Evolutionary conservation across 2,113 vertebrate genomes (phyloP).

Genomic region (Mesitornis unicolor): DNA sequence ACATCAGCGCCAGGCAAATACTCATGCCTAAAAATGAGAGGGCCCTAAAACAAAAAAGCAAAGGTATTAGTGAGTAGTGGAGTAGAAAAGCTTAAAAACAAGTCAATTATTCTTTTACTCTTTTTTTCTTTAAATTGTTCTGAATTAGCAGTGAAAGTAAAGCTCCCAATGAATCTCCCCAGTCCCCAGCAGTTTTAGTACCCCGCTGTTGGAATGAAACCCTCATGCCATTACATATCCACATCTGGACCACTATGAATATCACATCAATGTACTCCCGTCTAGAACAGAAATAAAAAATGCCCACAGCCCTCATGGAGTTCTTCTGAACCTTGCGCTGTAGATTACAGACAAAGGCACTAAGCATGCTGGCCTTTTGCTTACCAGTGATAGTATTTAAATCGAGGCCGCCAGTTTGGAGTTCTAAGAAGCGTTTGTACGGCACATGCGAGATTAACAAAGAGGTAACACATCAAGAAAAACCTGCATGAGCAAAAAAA

Average conservation of each 20-base stretch:
- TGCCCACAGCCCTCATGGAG: not conserved
- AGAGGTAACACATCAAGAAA: constrained; percentile 99
- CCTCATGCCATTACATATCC: not conserved
- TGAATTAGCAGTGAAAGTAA: not conserved
- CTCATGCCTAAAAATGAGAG: constrained; percentile 98
- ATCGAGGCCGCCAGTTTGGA: constrained; percentile 95
- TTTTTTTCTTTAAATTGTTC: not conserved
- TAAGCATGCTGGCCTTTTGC: not conserved
- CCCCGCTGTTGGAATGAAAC: not conserved
- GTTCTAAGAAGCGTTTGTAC: constrained; percentile 94
- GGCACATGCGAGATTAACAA: constrained; percentile 96
- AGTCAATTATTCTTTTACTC: not conserved
- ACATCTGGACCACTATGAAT: not conserved
- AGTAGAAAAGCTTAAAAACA: not conserved
- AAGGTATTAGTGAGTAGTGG: not conserved
- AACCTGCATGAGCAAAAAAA: constrained; percentile 79
- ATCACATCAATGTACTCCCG: not conserved
- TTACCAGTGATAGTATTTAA: constrained; percentile 98
- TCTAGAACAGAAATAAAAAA: not conserved
- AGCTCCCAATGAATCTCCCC: not conserved
- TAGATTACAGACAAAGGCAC: rapidly evolving
- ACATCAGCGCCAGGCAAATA: constrained; percentile 96
- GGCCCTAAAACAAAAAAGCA: constrained; percentile 76
- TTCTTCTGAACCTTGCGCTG: not conserved
- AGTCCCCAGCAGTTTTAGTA: not conserved